Percentiles rank a stretch among this genome's conserved stretches.
Evolutionary conservation across 1,140 invertebrate species (phyloP).

Genomic region (Orussus abietinus): DNA sequence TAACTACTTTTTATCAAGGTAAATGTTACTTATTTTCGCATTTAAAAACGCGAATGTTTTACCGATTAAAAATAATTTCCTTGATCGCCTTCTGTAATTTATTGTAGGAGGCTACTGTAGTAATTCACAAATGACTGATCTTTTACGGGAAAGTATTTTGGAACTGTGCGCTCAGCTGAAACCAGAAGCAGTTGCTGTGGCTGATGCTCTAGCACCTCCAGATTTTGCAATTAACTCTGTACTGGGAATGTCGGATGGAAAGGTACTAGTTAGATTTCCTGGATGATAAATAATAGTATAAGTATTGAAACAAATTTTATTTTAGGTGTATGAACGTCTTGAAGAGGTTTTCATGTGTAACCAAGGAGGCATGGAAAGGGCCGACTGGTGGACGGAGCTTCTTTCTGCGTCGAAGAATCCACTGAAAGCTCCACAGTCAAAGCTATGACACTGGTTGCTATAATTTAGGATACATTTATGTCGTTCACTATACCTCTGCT

Average conservation of each 20-base stretch:
- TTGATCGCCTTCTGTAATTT: no score
- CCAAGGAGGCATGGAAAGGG: conserved; percentile 65
- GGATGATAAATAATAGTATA: conserved; percentile 6
- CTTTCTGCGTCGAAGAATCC: conserved; percentile 32
- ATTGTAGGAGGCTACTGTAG: conserved; percentile 51
- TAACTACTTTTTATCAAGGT: conserved; percentile 70
- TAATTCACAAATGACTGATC: conserved; percentile 45
- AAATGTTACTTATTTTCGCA: conserved; percentile 4
- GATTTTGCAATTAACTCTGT: conserved; percentile 83
- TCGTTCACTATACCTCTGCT: no score
- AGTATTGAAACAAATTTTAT: conserved; percentile 5
- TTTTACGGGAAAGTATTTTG: conserved; percentile 59
- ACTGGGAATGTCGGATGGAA: conserved; percentile 74
- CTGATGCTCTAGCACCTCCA: conserved; percentile 81
- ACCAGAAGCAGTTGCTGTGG: conserved; percentile 71
- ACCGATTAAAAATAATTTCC: conserved; percentile 10
- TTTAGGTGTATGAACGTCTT: conserved; percentile 76
- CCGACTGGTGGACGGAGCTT: conserved; percentile 76
- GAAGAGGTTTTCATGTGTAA: conserved; percentile 71
- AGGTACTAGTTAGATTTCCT: conserved; percentile 47
- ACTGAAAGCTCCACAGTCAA: conserved; percentile 28
- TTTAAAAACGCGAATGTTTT: background rate
- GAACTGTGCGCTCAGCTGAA: conserved; percentile 62
- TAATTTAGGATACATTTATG: no score
- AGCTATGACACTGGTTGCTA: conserved; percentile 33